Conservation (phyloP, 2,888 invertebrate genomes). For the Catocala sponsa region DNA sequence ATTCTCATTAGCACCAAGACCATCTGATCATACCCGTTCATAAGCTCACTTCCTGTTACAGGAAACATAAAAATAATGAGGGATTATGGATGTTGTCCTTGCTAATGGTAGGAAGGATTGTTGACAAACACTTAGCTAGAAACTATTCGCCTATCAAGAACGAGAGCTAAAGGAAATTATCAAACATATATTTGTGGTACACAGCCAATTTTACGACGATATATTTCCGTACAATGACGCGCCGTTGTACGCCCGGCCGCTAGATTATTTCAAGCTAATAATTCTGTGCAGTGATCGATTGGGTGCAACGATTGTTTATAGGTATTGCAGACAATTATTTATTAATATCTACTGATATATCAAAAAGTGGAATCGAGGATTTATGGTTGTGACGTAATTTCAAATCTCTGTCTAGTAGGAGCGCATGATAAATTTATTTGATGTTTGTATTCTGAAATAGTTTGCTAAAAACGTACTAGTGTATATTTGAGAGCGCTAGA, state of each 20-base stretch:
- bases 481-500: neutral
- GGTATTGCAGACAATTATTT: neutral
- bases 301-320: neutral
- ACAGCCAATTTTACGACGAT: constrained; percentile 13
- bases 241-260: neutral
- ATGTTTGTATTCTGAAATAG: neutral
- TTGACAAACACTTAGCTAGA: neutral
- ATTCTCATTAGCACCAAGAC: too few relatives aligned
- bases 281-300: constrained; percentile 2
- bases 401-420: too few relatives aligned
- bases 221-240: constrained; percentile 18
- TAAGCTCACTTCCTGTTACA: too few relatives aligned
- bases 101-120: neutral
- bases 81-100: too few relatives aligned
- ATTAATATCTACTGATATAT: constrained; percentile 1
- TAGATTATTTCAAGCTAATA: constrained; percentile 8
- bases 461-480: neutral
- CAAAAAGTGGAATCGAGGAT: neutral
- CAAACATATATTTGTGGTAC: constrained; percentile 15
- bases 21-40: too few relatives aligned
- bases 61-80: too few relatives aligned
- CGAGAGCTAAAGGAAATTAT: constrained; percentile 9
- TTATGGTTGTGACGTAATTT: neutral
- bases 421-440: neutral
- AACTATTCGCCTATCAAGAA: neutral